These are phyloP conservation scores for Tetranychus piercei DNA, from an alignment of 2,888 invertebrate species.

Conservation along the genomic window DNA sequence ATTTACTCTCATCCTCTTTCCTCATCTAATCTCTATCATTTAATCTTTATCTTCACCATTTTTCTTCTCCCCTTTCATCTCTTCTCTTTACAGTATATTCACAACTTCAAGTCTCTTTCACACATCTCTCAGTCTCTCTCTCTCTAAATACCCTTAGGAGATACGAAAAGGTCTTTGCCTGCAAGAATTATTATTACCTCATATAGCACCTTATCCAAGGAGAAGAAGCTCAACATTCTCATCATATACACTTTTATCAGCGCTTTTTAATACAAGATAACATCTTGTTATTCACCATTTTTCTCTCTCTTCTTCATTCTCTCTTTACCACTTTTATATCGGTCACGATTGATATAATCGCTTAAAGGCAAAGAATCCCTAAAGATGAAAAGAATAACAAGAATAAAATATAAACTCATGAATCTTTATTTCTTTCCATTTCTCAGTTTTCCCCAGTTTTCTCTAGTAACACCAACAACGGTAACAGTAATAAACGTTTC, in stretches of 20 bases:
- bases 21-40: not conserved
- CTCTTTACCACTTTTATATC: not conserved
- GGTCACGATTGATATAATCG: conserved; percentile 1
- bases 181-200: not conserved
- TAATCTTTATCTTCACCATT: not conserved
- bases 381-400: not conserved
- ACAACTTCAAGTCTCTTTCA: not conserved
- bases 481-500: not conserved
- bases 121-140: not conserved
- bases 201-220: not conserved
- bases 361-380: not conserved
- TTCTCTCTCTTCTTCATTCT: not conserved
- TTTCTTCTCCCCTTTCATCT: not conserved
- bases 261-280: not conserved
- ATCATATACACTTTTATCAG: not conserved
- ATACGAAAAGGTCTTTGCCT: not conserved
- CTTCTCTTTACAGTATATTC: too few species aligned
- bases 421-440: not conserved
- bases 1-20: not conserved
- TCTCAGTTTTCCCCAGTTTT: too few species aligned
- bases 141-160: not conserved
- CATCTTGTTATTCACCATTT: not conserved
- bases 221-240: not conserved
- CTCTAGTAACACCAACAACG: not conserved
- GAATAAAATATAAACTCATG: not conserved